Base-by-base conservation (phyloP, 2,888 invertebrate species). In the Drosophila niveifrons region DNA sequence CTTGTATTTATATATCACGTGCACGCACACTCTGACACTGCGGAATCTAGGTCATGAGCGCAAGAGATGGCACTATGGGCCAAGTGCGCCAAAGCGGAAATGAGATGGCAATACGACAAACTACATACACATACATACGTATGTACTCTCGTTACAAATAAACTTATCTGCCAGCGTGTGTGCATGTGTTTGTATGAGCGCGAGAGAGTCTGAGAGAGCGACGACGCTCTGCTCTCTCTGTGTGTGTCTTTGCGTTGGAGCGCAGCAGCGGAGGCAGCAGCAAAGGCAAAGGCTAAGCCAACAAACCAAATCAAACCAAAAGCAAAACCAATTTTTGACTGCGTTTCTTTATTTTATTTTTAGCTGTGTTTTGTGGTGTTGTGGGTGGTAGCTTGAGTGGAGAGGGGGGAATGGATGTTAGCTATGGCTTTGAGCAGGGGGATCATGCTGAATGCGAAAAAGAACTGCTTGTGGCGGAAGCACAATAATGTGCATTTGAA, bases 21-120 rank as follows among this genome's bases (percentile, higher is more conserved):
- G 89, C 85, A 89, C 88, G 53, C 73, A 84, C 66, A 84, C 82
- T 68, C 61, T 41, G 36, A 52, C 66, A 50, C 64, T 57, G 65
- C 78, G 88, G 90, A 92, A 92, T 92, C 92, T 92, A 92, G 92
- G 92, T 92, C 92, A 92, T 91, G 92, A 92, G 91, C 91, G 92
- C 90, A 92, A 90, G 92, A 92, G 92, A 92, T 89, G 87, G 89
- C 89, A 82, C 88, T 89, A 91, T 88, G 80, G 78, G 78, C 84
- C 86, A 89, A 87, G 86, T 85, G 81, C 84, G 83, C 80, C 72
- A 83, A 84, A 75, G 92, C 87, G 89, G 88, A 90, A 92, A 89
- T 80, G 92, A 91, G 92, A 92, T 85, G 88, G 84, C 87, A 68
- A 86, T 76, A 87, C 74, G 51, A 34, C 69, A 50, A 55, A 65